Evolutionary conservation across 2,888 invertebrate genomes (phyloP).

Genomic region (Torymus tubicola): DNA sequence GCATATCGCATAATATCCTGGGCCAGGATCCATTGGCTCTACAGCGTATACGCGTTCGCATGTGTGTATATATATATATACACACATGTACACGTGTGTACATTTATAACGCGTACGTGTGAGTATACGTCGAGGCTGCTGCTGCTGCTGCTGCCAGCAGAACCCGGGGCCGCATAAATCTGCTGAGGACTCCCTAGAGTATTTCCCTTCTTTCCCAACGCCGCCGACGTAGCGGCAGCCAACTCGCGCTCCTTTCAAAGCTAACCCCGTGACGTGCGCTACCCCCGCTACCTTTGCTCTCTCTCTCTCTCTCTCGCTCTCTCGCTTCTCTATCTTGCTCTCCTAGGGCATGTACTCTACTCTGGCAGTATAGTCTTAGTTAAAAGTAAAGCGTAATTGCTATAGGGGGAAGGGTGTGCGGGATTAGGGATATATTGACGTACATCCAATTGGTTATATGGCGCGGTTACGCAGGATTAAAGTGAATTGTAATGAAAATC

Average conservation of each 20-base stretch:
- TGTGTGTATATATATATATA: background rate
- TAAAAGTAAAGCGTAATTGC: constrained; percentile 21
- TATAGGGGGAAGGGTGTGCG: no score
- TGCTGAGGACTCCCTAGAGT: constrained; percentile 74
- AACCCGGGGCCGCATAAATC: constrained; percentile 73
- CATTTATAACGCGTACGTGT: background rate
- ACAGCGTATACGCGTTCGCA: background rate
- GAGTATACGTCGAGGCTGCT: constrained; percentile 59
- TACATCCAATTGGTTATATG: no score
- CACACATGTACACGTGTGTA: background rate
- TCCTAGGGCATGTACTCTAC: background rate
- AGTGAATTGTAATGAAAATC: no score
- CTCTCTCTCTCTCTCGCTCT: background rate
- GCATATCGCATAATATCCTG: constrained; percentile 72
- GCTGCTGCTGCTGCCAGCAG: constrained; percentile 62
- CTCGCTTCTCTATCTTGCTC: constrained; percentile 1
- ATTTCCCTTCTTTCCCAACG: constrained; percentile 68
- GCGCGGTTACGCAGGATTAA: no score
- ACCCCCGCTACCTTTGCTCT: background rate
- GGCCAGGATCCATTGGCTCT: constrained; percentile 65
- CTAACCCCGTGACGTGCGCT: background rate
- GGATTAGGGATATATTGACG: no score
- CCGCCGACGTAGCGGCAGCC: constrained; percentile 1
- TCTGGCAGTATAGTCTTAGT: constrained; percentile 2
- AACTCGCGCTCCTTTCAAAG: constrained; percentile 20